Evolutionary conservation across 2,888 invertebrate species (phyloP).

Genomic region (Caenorhabditis auriculariae): DNA sequence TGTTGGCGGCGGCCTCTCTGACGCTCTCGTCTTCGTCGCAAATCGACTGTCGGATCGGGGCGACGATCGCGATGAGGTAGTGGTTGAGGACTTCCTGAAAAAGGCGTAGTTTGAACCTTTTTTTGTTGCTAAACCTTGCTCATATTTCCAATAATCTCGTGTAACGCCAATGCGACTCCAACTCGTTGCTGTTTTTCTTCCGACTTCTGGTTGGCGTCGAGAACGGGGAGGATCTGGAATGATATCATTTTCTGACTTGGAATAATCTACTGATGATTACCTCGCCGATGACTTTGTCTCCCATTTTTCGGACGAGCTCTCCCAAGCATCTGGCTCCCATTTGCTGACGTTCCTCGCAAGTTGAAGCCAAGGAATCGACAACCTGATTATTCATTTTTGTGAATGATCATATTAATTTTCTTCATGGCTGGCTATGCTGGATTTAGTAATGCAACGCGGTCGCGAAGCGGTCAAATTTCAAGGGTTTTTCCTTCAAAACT

Average conservation of each 20-base stretch:
- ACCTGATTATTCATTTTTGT: constrained; percentile 7
- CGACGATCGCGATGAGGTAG: constrained; percentile 66
- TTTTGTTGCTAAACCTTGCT: no score
- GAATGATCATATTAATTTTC: no score
- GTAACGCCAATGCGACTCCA: constrained; percentile 93
- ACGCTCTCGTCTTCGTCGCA: constrained; percentile 74
- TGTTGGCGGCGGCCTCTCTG: constrained; percentile 89
- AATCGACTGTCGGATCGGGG: constrained; percentile 88
- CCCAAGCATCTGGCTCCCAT: constrained; percentile 94
- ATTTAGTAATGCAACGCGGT: no score
- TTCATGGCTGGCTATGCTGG: no score
- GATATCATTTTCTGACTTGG: not conserved
- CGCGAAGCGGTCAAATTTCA: no score
- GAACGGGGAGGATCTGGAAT: constrained; percentile 79
- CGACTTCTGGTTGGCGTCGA: constrained; percentile 88
- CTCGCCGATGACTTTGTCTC: constrained; percentile 86
- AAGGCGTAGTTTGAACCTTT: not conserved
- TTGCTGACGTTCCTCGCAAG: constrained; percentile 90
- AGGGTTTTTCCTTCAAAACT: no score
- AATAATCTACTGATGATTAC: constrained; percentile 10
- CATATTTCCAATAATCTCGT: constrained; percentile 95
- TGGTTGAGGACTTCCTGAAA: constrained; percentile 45
- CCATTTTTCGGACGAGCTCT: constrained; percentile 92
- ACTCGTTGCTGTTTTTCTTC: constrained; percentile 90
- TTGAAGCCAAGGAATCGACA: constrained; percentile 89